phyloP scores from a whole-genome alignment of 2,888 invertebrate species.

The Drosophila meridionalis region DNA sequence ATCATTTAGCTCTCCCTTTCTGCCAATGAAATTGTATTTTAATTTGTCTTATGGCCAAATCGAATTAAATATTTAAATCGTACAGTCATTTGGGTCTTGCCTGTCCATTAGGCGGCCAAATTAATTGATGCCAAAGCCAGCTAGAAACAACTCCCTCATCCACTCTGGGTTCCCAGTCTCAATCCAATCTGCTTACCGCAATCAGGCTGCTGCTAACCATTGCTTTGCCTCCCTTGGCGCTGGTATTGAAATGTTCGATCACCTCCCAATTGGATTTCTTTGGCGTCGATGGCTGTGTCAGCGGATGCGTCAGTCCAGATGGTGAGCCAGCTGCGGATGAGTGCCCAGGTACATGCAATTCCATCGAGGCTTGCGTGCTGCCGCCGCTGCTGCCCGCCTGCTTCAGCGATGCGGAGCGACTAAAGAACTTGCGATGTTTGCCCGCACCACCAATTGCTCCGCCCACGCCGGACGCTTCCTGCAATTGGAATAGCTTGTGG shows the following conservation, averaged over 20 bases:
- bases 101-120: slow-evolving; percentile 65
- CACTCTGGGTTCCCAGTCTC: neutral
- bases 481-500: slow-evolving; percentile 6
- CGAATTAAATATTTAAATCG: slow-evolving; percentile 75
- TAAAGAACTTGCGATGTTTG: slow-evolving; percentile 84
- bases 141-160: neutral
- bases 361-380: slow-evolving; percentile 81
- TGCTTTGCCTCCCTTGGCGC: slow-evolving; percentile 87
- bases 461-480: slow-evolving; percentile 23
- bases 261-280: slow-evolving; percentile 96
- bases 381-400: slow-evolving; percentile 84
- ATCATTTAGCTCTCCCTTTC: slow-evolving; percentile 6
- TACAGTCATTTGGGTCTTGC: slow-evolving; percentile 5
- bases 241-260: slow-evolving; percentile 92
- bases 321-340: slow-evolving; percentile 47
- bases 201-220: slow-evolving; percentile 88
- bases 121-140: slow-evolving; percentile 65
- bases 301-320: slow-evolving; percentile 72
- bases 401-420: slow-evolving; percentile 87
- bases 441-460: slow-evolving; percentile 2
- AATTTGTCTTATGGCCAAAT: slow-evolving; percentile 64
- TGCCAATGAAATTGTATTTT: slow-evolving; percentile 60
- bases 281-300: slow-evolving; percentile 87
- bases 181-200: slow-evolving; percentile 86
- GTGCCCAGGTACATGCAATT: slow-evolving; percentile 81